Evolutionary conservation across 2,888 invertebrate genomes (phyloP), one percentile per base, ranked within the genome.

Genomic region (Tuta absoluta): DNA sequence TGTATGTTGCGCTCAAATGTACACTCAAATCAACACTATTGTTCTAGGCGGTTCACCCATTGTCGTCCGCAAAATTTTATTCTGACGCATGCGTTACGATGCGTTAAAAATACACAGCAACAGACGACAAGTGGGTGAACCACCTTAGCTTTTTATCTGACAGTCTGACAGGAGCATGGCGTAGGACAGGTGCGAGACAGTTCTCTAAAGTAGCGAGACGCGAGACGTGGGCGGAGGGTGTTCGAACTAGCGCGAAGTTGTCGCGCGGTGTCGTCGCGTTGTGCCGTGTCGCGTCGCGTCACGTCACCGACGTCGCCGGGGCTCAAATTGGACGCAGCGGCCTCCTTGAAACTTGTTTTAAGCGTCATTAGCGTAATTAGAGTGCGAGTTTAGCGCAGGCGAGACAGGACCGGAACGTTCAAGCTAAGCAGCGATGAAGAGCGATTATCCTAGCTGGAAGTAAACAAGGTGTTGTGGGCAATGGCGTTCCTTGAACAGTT

Each of bases 291-390:
- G 33, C 3, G 33, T n/a, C 10, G 14, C 56, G 56, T 33, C 33
- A 28, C 17, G 24, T 56, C 33, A 21, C 37, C 41, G 59, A 8
- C 17, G 21, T 17, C 59, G 37, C 2, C 51, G 23, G 11, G 51
- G 19, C 51, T 19, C 51, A 62, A 51, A 62, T 24, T 62, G 62
- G 62, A 28, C 33, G 62, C 62, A 45, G 49, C 62, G 33, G 45
- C 60, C 45, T 33, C 38, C 60, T 49, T 28, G 62, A 28, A 63
- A 63, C 45, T 63, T 57, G 51, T 57, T 63, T 63, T 41, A 11
- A 45, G 24, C 17, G 63, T 57, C 63, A 53, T 56, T 45, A 45
- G 53, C 19, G 28, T 63, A 63, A 63, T 63, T 63, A 57, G 4
- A 62, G 24, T 14, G 61, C 48, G 61, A 48, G 41, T 7, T 28